Conservation (phyloP, 2,888 invertebrate genomes). For the Acrobasis consociella region DNA sequence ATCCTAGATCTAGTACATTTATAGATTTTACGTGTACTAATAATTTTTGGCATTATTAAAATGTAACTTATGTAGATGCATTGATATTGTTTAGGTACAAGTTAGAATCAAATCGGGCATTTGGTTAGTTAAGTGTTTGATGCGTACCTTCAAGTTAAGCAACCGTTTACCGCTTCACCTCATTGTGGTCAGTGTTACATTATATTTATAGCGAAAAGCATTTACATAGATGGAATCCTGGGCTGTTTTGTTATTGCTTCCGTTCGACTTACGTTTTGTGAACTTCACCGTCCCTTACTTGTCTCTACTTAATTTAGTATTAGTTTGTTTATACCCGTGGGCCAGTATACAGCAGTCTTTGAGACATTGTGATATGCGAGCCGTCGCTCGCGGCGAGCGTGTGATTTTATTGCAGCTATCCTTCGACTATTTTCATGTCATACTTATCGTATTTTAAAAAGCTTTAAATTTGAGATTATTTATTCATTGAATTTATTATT, state of each 20-base stretch:
- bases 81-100: constrained; percentile 48
- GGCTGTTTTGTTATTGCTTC: constrained; percentile 68
- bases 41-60: constrained; percentile 60
- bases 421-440: constrained; percentile 45
- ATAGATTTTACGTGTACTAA: constrained; percentile 33
- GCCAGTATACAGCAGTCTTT: constrained; percentile 77
- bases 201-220: constrained; percentile 65
- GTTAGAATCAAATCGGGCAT: constrained; percentile 54
- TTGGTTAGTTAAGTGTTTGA: constrained; percentile 47
- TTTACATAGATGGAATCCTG: constrained; percentile 62
- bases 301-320: constrained; percentile 79
- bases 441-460: constrained; percentile 69
- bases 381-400: constrained; percentile 39
- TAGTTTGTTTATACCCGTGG: constrained; percentile 74
- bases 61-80: constrained; percentile 50
- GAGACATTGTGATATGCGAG: constrained; percentile 77
- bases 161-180: constrained; percentile 60
- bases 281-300: constrained; percentile 75
- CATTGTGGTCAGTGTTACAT: constrained; percentile 72
- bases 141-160: constrained; percentile 47
- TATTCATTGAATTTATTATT: constrained; percentile 61
- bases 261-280: constrained; percentile 51
- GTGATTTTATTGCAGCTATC: constrained; percentile 60
- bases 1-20: constrained; percentile 33
- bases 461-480: constrained; percentile 82